Evolutionary conservation across 2,113 vertebrate species (phyloP), one percentile per base, ranked within the genome.

Genomic region (Rhinichthys klamathensis): DNA sequence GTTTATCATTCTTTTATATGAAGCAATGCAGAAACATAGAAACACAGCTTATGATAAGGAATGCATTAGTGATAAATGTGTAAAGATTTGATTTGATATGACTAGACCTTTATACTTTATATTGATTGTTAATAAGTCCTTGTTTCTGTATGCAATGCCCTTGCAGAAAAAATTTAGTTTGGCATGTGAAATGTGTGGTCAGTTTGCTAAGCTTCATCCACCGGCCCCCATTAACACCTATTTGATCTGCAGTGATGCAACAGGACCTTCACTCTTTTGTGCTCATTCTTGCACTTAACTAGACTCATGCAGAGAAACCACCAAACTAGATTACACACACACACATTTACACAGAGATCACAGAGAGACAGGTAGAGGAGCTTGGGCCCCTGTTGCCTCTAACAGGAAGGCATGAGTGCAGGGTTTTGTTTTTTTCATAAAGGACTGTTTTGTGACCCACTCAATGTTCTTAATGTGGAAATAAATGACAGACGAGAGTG

Each of bases 241-340:
- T 25, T 32, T 56, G 51, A 87, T 85, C 32, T 32, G 12, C 70
- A 70, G 15, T 54, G n/a, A 46, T 49, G 69, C 58, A 60, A 11
- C 51, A 9, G 54, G 72, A 44, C 9, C 51, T 61, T 78, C 78
- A 81, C 35, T 58, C 8, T 78, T 80, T 35, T 80, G 74, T 13
- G 61, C 74, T 56, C 23, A 8, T 58, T 77, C 46, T 54, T 25
- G 54, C 83, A 23, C 16, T 61, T n/a, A 30, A 78, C 16, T 69
- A 76, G 32, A n/a, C 21, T 5, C 54, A 51, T 25, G 49, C 87
- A 84, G 84, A 87, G 84, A 90, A 75, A 92, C 92, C 92, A 91
- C 76, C 73, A 16, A 21, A 49, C 87, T 86, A 91, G n/a, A 77
- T n/a, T n/a, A 56, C 74, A 77, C 74, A 77, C 74, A 77, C 74